Evolutionary conservation across 2,888 invertebrate species (phyloP), one percentile per base, ranked within the genome.

Genomic region (Dynastes maya): DNA sequence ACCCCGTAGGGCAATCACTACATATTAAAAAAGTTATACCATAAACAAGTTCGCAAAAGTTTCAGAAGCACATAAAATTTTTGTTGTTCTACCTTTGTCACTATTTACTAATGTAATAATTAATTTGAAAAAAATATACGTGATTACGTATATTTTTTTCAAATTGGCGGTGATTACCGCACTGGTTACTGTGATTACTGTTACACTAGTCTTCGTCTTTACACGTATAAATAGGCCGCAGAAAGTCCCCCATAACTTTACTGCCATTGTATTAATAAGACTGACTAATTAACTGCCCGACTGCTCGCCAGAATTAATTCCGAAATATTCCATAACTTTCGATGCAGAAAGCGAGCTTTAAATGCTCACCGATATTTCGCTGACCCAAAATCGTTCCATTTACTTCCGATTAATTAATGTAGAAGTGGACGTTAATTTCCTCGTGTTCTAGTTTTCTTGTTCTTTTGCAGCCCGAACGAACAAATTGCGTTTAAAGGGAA

Each of bases 331-430:
- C n/a, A n/a, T 11, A 51, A 68, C 51, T 68, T 68, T 51, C 11
- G 22, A 68, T 29, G 51, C 51, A 51, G 45, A 49, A 37, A 27
- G 22, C n/a, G 49, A 68, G 29, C 68, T 49, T 51, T 51, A 49
- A 51, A 68, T 29, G 51, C 51, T 68, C 68, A 29, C 27, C 29
- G 49, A 68, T 51, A 9, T 51, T 16, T 6, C 51, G 51, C 51
- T 68, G 68, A 68, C 53, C 68, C 27, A 22, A 68, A 37, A 4
- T 74, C 61, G 27, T 61, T 74, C 45, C 61, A 9, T 45, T 49
- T 61, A 22, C 61, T 74, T 61, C 61, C 13, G 13, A 45, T 45
- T 74, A 74, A 74, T 74, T 61, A 74, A 61, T 72, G 40, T 72
- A 58, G 32, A 61, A 74, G 72, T 45, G 29, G 45, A 29, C 45